A percentile compares a stretch with the other conserved stretches of the same genome.
Evolutionary conservation across 1,140 invertebrate genomes (phyloP).

Genomic region (Drosophila subpulchrella): DNA sequence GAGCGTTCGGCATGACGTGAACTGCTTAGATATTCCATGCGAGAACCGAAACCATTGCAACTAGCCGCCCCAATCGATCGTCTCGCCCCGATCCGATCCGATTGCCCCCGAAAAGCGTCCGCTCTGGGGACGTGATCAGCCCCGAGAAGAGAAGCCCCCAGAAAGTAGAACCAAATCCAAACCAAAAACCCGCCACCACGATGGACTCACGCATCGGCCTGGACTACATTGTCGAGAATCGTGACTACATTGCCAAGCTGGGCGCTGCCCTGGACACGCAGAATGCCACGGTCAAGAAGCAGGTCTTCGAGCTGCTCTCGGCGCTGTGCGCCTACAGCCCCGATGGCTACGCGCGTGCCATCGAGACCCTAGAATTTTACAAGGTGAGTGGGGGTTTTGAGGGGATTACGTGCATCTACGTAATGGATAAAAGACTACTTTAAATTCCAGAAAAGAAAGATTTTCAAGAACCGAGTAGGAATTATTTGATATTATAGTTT

Average conservation of each 20-base stretch:
- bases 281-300: slow-evolving; percentile 94
- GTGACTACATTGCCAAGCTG: slow-evolving; percentile 95
- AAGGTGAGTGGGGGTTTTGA: slow-evolving; percentile 87
- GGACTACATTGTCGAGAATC: slow-evolving; percentile 97
- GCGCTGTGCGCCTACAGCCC: slow-evolving; percentile 95
- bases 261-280: slow-evolving; percentile 94
- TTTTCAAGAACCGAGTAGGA: too few relatives aligned
- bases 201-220: slow-evolving; percentile 95
- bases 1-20: slow-evolving; percentile 65
- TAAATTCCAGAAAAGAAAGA: background rate
- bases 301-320: slow-evolving; percentile 95
- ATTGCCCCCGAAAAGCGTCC: slow-evolving; percentile 26
- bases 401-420: background rate
- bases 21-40: slow-evolving; percentile 71
- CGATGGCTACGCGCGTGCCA: slow-evolving; percentile 92
- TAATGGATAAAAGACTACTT: background rate
- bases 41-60: slow-evolving; percentile 50
- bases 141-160: background rate
- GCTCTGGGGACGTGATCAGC: slow-evolving; percentile 30
- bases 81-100: slow-evolving; percentile 41
- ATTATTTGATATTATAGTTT: too few relatives aligned
- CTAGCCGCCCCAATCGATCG: slow-evolving; percentile 62
- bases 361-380: slow-evolving; percentile 94
- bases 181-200: slow-evolving; percentile 11
- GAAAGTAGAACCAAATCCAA: slow-evolving; percentile 3